These are phyloP conservation scores for Oophaga sylvatica DNA, from an alignment of 2,797 vertebrate genomes.

Conservation along the genomic window DNA sequence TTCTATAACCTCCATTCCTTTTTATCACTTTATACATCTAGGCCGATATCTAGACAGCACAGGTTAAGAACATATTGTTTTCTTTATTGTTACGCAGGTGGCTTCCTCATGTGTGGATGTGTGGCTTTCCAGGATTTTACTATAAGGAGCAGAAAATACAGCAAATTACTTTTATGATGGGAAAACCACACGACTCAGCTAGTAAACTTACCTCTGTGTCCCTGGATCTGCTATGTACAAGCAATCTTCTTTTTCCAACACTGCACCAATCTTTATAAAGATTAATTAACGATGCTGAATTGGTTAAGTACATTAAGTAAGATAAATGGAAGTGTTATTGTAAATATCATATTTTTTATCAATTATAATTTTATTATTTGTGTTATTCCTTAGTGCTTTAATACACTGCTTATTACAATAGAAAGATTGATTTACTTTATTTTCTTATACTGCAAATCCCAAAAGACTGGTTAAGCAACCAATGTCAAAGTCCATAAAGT, in stretches of 20 bases:
- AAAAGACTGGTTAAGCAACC: conserved; percentile 19
- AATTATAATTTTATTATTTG: not conserved
- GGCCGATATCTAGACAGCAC: not conserved
- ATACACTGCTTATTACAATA: not conserved
- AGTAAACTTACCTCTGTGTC: not conserved
- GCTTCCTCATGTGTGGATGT: conserved; percentile 37
- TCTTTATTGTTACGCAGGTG: conserved; percentile 34
- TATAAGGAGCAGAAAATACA: conserved; percentile 23
- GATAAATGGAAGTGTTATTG: not conserved
- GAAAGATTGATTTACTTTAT: not conserved
- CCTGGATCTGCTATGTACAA: not conserved
- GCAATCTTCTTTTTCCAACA: not conserved
- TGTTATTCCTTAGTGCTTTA: not conserved
- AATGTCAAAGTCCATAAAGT: conserved; percentile 24
- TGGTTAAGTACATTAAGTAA: not conserved
- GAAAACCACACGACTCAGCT: conserved; percentile 18
- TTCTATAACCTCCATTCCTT: conserved; percentile 22
- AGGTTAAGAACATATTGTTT: conserved; percentile 49
- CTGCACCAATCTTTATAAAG: not conserved
- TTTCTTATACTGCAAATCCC: not conserved
- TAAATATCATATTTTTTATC: too few relatives aligned
- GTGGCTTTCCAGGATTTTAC: not conserved
- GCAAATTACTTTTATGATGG: conserved; percentile 31
- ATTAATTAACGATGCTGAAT: not conserved
- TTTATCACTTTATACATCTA: conserved; percentile 42